Evolutionary conservation across 1,140 invertebrate species (phyloP).

Genomic region (Drosophila insularis): DNA sequence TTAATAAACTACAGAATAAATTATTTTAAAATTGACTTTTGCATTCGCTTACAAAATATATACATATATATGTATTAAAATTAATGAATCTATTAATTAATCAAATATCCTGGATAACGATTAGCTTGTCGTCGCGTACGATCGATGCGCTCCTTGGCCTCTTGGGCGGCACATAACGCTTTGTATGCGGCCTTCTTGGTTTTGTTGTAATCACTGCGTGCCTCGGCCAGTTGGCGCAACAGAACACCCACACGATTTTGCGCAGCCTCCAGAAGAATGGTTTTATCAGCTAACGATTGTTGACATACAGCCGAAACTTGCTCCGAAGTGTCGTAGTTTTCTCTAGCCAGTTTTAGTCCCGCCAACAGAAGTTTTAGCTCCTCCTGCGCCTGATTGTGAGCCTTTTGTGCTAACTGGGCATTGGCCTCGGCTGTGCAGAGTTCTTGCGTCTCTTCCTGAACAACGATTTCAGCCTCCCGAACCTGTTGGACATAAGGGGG

Average conservation of each 20-base stretch:
- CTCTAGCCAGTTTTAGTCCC: constrained; percentile 26
- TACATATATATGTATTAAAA: constrained; percentile 14
- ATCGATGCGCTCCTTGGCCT: constrained; percentile 51
- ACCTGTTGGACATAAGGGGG: not conserved
- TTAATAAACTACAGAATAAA: constrained; percentile 79
- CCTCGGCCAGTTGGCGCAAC: constrained; percentile 43
- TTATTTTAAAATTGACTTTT: constrained; percentile 33
- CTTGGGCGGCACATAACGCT: constrained; percentile 49
- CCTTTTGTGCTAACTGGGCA: constrained; percentile 34
- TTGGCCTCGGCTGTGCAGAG: constrained; percentile 39
- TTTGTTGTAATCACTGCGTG: constrained; percentile 38
- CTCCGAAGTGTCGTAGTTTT: constrained; percentile 34
- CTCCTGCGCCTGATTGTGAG: constrained; percentile 25
- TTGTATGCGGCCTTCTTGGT: constrained; percentile 51
- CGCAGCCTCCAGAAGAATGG: constrained; percentile 44
- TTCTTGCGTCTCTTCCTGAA: constrained; percentile 54
- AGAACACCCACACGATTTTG: constrained; percentile 47
- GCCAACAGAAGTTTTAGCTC: constrained; percentile 30
- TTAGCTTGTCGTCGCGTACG: not conserved
- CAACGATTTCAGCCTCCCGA: constrained; percentile 45
- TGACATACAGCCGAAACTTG: constrained; percentile 42
- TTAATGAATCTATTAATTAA: not conserved
- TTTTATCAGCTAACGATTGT: constrained; percentile 39
- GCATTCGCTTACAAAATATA: constrained; percentile 7
- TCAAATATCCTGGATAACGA: not conserved